A percentile compares a stretch with the other conserved stretches of the same genome.
Evolutionary conservation across 2,113 vertebrate species (phyloP).

Genomic region (Sciurus niger): DNA sequence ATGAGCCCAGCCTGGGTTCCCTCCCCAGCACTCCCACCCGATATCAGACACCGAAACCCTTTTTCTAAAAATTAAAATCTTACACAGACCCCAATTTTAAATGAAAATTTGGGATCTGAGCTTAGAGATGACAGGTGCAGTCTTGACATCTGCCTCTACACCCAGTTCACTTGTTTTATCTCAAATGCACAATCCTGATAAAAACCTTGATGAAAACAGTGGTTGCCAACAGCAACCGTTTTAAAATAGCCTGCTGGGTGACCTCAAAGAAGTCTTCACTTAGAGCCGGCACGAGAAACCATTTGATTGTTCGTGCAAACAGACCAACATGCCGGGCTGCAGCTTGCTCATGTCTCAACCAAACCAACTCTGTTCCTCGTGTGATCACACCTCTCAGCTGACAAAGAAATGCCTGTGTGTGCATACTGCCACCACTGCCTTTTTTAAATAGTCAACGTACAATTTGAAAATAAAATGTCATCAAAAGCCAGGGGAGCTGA

Average conservation of each 20-base stretch:
- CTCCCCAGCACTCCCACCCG: neutral
- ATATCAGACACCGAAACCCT: neutral
- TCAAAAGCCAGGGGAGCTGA: neutral
- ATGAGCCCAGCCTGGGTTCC: neutral
- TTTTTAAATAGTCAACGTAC: rapidly evolving
- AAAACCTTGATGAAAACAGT: neutral
- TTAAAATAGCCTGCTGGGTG: neutral
- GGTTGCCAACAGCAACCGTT: neutral
- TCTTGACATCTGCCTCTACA: neutral
- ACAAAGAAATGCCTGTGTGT: too few relatives aligned
- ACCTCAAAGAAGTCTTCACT: neutral
- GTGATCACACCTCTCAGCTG: rapidly evolving
- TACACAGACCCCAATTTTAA: neutral
- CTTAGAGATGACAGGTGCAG: too few relatives aligned
- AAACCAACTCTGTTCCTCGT: neutral
- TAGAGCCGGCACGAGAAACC: neutral
- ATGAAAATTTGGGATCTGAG: neutral
- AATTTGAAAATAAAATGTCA: neutral
- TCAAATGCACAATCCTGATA: neutral
- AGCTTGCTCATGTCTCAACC: rapidly evolving
- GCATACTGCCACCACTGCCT: neutral
- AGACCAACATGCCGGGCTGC: neutral
- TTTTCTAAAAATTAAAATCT: neutral
- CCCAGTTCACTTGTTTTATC: neutral
- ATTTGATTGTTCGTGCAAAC: neutral